phyloP scores from a whole-genome alignment of 2,888 invertebrate genomes.

The Pedicia rivosa region DNA sequence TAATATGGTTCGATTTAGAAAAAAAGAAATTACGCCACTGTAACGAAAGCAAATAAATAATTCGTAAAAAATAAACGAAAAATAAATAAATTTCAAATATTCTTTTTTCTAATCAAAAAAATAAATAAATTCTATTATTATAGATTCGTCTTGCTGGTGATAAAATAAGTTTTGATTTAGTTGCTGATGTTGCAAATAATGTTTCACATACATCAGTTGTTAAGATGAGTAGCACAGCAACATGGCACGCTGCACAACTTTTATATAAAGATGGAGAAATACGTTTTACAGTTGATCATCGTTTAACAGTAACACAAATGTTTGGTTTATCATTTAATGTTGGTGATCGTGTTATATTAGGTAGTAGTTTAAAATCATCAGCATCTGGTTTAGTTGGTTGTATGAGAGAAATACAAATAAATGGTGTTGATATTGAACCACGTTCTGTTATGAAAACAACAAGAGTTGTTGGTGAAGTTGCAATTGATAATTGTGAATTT shows the following conservation, averaged over 20 bases:
- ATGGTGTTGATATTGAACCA: constrained; percentile 66
- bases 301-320: constrained; percentile 52
- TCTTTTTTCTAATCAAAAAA: too few species aligned
- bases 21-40: too few species aligned
- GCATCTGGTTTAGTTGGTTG: constrained; percentile 78
- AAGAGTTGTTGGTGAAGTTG: constrained; percentile 73
- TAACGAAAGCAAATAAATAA: too few species aligned
- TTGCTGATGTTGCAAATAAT: constrained; percentile 58
- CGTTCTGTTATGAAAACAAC: constrained; percentile 66
- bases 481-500: constrained; percentile 77
- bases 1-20: too few species aligned
- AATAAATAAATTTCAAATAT: too few species aligned
- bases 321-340: constrained; percentile 48
- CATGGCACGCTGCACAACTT: constrained; percentile 68
- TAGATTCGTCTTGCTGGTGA: constrained; percentile 68
- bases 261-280: constrained; percentile 60
- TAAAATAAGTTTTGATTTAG: constrained; percentile 69
- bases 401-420: constrained; percentile 75
- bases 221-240: constrained; percentile 52
- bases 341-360: constrained; percentile 57
- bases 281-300: constrained; percentile 57
- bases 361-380: constrained; percentile 58
- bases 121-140: too few species aligned
- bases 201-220: constrained; percentile 63
- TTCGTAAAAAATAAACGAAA: too few species aligned